These are phyloP conservation scores for Omphaloscelis lunosa DNA, from an alignment of 2,888 invertebrate genomes.

Conservation along the genomic window DNA sequence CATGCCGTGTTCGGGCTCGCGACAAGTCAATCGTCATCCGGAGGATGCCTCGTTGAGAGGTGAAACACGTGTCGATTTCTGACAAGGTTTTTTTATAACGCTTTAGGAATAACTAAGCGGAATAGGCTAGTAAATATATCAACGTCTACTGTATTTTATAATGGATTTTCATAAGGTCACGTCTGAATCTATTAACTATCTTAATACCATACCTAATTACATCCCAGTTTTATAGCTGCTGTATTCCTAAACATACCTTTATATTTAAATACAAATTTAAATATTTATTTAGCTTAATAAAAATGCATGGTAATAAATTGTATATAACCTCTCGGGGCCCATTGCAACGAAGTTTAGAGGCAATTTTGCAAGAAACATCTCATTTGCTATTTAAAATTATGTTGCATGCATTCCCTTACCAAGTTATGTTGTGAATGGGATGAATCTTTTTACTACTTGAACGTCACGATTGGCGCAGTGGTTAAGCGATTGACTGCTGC, in stretches of 20 bases:
- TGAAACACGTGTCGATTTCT: no score
- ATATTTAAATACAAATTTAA: neutral
- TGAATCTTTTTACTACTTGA: neutral
- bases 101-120: no score
- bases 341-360: conserved; percentile 21
- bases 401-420: neutral
- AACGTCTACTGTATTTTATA: no score
- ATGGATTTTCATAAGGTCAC: no score
- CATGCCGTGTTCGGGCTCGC: no score
- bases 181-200: no score
- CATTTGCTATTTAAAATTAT: conserved; percentile 14
- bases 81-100: no score
- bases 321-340: conserved; percentile 22
- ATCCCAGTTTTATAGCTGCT: neutral
- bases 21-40: no score
- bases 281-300: conserved; percentile 4
- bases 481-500: no score
- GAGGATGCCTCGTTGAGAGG: no score
- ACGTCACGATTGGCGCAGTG: no score
- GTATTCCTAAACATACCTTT: neutral
- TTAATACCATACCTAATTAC: neutral
- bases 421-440: neutral
- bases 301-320: conserved; percentile 36
- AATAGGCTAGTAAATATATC: no score
- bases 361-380: conserved; percentile 30